These are phyloP conservation scores for Trilocha varians DNA, from an alignment of 2,888 invertebrate species.

Conservation along the genomic window DNA sequence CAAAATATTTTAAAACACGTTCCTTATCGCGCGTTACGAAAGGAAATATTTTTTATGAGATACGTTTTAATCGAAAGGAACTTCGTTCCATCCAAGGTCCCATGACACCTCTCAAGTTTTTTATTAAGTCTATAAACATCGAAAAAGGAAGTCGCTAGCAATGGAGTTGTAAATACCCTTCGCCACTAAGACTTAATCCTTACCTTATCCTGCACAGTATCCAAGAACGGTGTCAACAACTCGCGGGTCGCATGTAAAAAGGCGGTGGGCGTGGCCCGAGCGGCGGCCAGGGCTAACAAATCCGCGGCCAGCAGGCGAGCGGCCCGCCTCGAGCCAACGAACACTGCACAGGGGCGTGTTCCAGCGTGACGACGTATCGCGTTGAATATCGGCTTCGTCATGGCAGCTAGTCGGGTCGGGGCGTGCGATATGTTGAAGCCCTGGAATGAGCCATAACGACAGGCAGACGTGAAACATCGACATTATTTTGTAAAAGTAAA, in stretches of 20 bases:
- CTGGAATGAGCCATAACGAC: constrained; percentile 44
- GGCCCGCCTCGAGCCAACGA: constrained; percentile 93
- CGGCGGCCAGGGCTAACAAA: constrained; percentile 92
- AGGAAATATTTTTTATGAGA: too few species aligned
- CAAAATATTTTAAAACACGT: too few species aligned
- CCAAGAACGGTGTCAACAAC: constrained; percentile 90
- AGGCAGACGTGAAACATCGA: background rate
- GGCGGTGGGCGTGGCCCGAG: constrained; percentile 87
- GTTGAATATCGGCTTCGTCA: constrained; percentile 98
- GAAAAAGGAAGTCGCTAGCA: too few species aligned
- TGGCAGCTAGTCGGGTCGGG: constrained; percentile 94
- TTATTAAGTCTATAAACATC: too few species aligned
- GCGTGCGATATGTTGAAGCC: constrained; percentile 99
- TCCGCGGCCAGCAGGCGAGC: constrained; percentile 96
- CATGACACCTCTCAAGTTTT: too few species aligned
- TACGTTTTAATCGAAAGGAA: too few species aligned
- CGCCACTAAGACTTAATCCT: background rate
- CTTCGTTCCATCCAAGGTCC: too few species aligned
- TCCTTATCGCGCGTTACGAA: too few species aligned
- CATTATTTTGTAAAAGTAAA: too few species aligned
- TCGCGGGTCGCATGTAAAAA: constrained; percentile 93
- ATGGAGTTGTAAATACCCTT: too few species aligned
- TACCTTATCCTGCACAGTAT: constrained; percentile 90
- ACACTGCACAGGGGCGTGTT: constrained; percentile 88
- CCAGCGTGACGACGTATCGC: constrained; percentile 89